Evolutionary conservation across 2,113 vertebrate species (phyloP).

Genomic region (Sylvia atricapilla): DNA sequence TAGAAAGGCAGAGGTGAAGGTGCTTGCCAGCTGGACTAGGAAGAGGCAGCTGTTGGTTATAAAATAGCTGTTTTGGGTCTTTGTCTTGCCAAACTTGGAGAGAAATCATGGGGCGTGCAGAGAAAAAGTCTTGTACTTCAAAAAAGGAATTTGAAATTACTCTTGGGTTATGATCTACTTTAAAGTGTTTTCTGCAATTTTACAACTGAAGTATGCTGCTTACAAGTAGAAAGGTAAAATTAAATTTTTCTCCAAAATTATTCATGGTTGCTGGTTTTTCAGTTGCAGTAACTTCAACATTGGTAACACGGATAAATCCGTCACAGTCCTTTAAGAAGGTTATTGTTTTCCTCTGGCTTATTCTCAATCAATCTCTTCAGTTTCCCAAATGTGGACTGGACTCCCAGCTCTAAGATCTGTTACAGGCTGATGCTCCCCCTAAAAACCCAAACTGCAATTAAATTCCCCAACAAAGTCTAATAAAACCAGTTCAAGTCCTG

Average conservation of each 20-base stretch:
- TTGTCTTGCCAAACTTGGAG: not conserved
- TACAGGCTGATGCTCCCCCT: not conserved
- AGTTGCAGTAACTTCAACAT: not conserved
- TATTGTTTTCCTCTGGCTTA: not conserved
- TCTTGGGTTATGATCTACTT: not conserved
- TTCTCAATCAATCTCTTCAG: not conserved
- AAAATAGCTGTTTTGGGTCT: constrained; percentile 13
- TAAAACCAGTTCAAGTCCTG: not conserved
- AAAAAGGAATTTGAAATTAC: not conserved
- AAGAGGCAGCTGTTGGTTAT: constrained; percentile 1
- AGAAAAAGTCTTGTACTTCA: not conserved
- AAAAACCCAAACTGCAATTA: not conserved
- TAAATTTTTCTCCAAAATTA: not conserved
- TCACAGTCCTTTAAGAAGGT: not conserved
- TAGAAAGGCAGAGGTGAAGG: not conserved
- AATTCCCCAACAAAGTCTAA: not conserved
- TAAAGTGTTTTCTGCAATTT: not conserved
- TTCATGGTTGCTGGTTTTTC: not conserved
- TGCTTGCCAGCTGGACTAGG: constrained; percentile 7
- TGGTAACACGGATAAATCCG: not conserved
- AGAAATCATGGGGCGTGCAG: not conserved
- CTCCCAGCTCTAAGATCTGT: not conserved
- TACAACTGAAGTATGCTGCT: not conserved
- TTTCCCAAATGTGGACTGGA: not conserved
- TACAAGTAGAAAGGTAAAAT: not conserved